These are phyloP conservation scores for Erebia palarica DNA, from an alignment of 2,888 invertebrate genomes.

Conservation along the genomic window DNA sequence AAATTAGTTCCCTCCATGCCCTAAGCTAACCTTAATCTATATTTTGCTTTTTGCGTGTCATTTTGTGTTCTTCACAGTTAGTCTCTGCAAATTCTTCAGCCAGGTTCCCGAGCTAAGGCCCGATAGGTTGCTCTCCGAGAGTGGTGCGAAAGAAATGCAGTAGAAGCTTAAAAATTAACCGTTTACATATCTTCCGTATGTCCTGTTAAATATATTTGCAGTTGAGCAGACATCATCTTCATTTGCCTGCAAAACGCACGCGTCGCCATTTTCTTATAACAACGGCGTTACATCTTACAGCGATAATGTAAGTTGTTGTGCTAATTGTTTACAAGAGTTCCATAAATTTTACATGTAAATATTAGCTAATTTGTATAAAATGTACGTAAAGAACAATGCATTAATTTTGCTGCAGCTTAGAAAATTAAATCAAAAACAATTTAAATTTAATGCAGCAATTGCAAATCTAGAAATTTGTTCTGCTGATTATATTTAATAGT, in stretches of 20 bases:
- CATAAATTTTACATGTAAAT: background rate
- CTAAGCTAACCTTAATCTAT: slow-evolving; percentile 2
- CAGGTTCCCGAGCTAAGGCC: slow-evolving; percentile 14
- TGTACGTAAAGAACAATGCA: background rate
- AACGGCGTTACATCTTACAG: slow-evolving; percentile 7
- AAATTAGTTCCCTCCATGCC: background rate
- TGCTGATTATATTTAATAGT: background rate
- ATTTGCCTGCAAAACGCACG: background rate
- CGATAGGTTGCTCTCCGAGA: background rate
- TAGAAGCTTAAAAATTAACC: slow-evolving; percentile 1
- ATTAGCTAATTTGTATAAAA: background rate
- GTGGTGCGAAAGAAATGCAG: slow-evolving; percentile 1
- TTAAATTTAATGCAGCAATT: background rate
- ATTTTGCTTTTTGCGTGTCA: slow-evolving; percentile 17
- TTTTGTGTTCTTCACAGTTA: slow-evolving; percentile 20
- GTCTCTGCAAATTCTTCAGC: slow-evolving; percentile 12
- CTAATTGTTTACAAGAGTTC: background rate
- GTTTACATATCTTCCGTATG: slow-evolving; percentile 8
- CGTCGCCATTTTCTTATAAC: background rate
- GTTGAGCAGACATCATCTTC: slow-evolving; percentile 8
- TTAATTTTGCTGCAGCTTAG: slow-evolving; percentile 1
- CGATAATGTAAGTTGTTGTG: slow-evolving; percentile 18
- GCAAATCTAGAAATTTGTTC: background rate
- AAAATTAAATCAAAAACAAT: background rate
- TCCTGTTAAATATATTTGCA: slow-evolving; percentile 18